Base-by-base conservation (phyloP, 37 sponge, comb jelly and placozoan genomes). In the Amphimedon queenslandica region DNA sequence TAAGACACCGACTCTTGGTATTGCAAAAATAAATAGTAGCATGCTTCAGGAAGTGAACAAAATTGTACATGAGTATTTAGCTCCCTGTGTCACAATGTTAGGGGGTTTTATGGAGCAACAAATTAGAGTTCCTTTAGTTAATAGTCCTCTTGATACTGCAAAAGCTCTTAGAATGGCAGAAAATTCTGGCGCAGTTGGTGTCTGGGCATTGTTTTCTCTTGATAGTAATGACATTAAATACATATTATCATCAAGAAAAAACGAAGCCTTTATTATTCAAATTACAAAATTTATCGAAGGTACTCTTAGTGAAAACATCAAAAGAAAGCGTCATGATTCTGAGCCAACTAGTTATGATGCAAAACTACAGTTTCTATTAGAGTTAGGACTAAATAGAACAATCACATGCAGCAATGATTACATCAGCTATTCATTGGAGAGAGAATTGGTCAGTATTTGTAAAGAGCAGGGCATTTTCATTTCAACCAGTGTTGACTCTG, bases 41-140 rank as follows among this genome's bases (percentile, higher is more conserved):
- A 82, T 82, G 83, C 70, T 82, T 1, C 43, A 56, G 18, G 57
- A 55, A 24, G 71, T 82, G 1, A 69, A 69, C 2, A 69, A 57
- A 0, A 66, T 82, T 36, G 32, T 28, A 13, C 51, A 75, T 25
- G 6, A 67, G 2, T 37, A 75, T 23, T 47, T 76, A 10, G 57
- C 28, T 10, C 64, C 75, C 21, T 83, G 84, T 76, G 57, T 71
- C 1, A 40, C 84, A 3, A 34, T 88, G 13, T 32, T 81, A 3
- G 82, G 77, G 69, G 78, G 78, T 28, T 88, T 88, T 55, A 88
- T 88, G 88, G 79, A 75, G 42, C 60, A 74, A 8, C 82, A 82
- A 18, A 74, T 88, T 51, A 35, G 67, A n/a, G 70, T 88, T 34
- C 88, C 88, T 27, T 42, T 88, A 1, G 30, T 88, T 0, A 53